Conservation (phyloP, 2,797 vertebrate genomes). For the Vireo griseus region DNA sequence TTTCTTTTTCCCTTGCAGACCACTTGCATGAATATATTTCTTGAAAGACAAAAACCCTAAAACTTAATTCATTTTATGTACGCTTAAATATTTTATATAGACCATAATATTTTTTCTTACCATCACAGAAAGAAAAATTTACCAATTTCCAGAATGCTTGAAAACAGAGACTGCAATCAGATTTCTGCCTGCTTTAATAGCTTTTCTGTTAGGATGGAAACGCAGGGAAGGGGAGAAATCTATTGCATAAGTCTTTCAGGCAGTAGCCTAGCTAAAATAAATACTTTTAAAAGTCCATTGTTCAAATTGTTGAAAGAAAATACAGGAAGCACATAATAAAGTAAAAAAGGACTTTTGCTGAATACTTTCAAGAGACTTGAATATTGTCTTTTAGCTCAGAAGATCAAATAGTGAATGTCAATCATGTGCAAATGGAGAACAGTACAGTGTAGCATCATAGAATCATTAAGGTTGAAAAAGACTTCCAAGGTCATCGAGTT, state of each 20-base stretch:
- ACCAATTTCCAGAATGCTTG: not conserved
- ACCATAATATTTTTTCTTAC: not conserved
- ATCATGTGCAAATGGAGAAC: not conserved
- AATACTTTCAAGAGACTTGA: not conserved
- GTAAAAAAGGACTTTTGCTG: not conserved
- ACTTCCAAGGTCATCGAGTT: not conserved
- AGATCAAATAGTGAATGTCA: not conserved
- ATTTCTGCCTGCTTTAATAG: not conserved
- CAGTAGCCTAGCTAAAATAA: not conserved
- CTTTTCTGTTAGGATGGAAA: not conserved
- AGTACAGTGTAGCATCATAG: not conserved
- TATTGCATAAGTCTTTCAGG: not conserved
- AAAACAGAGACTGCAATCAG: not conserved
- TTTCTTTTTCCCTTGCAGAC: not conserved
- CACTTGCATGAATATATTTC: not conserved
- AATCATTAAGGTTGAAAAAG: not conserved
- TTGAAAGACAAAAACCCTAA: not conserved
- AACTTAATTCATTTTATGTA: not conserved
- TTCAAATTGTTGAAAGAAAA: not conserved
- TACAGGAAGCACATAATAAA: not conserved
- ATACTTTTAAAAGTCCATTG: not conserved
- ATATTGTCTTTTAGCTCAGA: not conserved
- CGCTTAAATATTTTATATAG: not conserved
- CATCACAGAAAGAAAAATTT: not conserved
- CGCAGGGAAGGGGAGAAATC: not conserved